Percentiles rank a stretch among this genome's conserved stretches.
Evolutionary conservation across 2,888 invertebrate genomes (phyloP).

Genomic region (Bellardia bayeri): DNA sequence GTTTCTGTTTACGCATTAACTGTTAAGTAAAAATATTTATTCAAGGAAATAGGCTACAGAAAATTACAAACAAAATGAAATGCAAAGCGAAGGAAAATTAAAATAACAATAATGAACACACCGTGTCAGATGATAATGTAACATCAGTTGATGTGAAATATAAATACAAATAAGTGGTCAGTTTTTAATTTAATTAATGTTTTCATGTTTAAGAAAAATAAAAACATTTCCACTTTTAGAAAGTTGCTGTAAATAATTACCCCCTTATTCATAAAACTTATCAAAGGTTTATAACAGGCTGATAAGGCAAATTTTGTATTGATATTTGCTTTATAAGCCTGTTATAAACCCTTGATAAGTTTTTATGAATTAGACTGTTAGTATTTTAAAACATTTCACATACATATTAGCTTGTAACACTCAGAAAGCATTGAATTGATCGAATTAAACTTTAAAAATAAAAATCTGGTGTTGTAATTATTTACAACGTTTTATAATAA

Average conservation of each 20-base stretch:
- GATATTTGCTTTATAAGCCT: no score
- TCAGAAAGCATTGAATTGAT: no score
- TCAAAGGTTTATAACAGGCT: no score
- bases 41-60: constrained; percentile 65
- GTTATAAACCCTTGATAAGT: no score
- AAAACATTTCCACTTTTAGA: not conserved
- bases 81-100: constrained; percentile 22
- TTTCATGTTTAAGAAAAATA: not conserved
- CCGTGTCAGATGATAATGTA: constrained; percentile 54
- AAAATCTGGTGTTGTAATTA: no score
- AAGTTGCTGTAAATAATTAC: not conserved
- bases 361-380: no score
- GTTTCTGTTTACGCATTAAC: constrained; percentile 18
- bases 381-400: no score
- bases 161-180: constrained; percentile 34
- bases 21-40: constrained; percentile 44
- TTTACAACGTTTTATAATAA: no score
- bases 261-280: no score
- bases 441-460: no score
- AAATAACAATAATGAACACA: constrained; percentile 39
- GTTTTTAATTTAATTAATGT: constrained; percentile 37
- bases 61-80: constrained; percentile 37
- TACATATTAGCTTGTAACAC: no score
- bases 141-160: constrained; percentile 22
- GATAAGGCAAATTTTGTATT: no score